phyloP scores from a whole-genome alignment of 35 echinoderm and acorn worm species.

The Apostichopus parvimensis region DNA sequence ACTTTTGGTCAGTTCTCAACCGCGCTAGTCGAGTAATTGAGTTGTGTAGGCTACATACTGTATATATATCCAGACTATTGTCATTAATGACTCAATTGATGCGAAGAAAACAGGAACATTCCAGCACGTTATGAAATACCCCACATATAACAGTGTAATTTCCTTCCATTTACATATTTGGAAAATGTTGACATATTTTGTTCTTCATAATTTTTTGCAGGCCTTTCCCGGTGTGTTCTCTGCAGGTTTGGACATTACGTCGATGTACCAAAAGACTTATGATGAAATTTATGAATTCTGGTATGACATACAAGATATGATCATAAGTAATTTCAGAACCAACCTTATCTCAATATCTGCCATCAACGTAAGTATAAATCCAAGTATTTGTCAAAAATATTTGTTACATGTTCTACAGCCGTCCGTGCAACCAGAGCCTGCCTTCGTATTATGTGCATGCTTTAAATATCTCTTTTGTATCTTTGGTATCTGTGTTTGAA shows the following conservation, averaged over 20 bases:
- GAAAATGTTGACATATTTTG: neutral
- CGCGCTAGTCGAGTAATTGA: too few relatives aligned
- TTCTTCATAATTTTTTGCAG: neutral
- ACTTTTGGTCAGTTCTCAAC: too few relatives aligned
- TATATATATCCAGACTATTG: too few relatives aligned
- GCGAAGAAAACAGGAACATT: too few relatives aligned
- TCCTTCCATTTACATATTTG: too few relatives aligned
- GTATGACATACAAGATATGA: neutral
- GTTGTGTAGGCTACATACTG: too few relatives aligned
- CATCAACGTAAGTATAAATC: conserved; percentile 14
- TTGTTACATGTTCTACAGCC: neutral
- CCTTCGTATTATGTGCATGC: neutral
- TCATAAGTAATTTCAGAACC: neutral
- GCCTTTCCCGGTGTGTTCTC: conserved; percentile 8
- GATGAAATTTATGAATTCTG: conserved; percentile 28
- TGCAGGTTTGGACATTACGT: conserved; percentile 30
- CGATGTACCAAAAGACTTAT: neutral
- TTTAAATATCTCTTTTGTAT: neutral
- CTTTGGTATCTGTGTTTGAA: neutral
- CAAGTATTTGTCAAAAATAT: neutral
- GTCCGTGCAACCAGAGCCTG: neutral
- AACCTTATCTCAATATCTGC: conserved; percentile 12
- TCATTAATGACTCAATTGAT: too few relatives aligned
- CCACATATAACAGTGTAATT: too few relatives aligned
- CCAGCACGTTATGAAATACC: too few relatives aligned